Conservation (phyloP, 2,113 vertebrate genomes). For the Pollimyrus isidori region DNA sequence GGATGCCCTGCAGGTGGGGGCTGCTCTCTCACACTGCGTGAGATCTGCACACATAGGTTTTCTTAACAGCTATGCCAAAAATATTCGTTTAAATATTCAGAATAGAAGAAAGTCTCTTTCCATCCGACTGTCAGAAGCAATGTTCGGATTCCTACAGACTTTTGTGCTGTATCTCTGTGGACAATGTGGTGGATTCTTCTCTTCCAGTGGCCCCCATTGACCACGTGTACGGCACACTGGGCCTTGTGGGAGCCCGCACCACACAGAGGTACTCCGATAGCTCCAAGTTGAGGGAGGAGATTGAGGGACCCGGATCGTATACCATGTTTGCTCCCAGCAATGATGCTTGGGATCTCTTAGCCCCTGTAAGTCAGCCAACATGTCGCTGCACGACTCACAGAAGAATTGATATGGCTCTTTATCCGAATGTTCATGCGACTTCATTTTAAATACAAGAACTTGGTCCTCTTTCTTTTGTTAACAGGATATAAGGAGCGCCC, state of each 20-base stretch:
- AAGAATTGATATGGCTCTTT: background rate
- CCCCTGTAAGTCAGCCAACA: slow-evolving; percentile 61
- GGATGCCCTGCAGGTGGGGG: slow-evolving; percentile 85
- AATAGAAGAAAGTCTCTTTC: background rate
- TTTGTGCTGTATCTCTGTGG: background rate
- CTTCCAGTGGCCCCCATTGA: slow-evolving; percentile 85
- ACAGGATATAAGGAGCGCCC: slow-evolving; percentile 67
- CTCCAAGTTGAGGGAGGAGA: slow-evolving; percentile 78
- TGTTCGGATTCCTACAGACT: background rate
- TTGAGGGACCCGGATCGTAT: slow-evolving; percentile 84
- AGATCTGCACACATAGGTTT: background rate
- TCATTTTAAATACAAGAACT: background rate
- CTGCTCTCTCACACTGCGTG: background rate
- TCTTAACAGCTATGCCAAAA: background rate
- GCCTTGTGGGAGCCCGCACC: slow-evolving; percentile 71
- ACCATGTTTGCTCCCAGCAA: slow-evolving; percentile 94
- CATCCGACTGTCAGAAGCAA: background rate
- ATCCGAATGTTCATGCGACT: background rate
- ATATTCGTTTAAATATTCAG: background rate
- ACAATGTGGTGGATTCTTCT: slow-evolving; percentile 1
- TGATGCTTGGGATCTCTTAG: slow-evolving; percentile 83
- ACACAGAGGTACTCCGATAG: slow-evolving; percentile 76
- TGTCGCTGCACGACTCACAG: background rate
- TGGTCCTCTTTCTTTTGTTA: slow-evolving; percentile 12
- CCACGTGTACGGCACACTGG: slow-evolving; percentile 82